Base-by-base conservation (phyloP, 1,140 invertebrate species). In the Calycopis cecrops region DNA sequence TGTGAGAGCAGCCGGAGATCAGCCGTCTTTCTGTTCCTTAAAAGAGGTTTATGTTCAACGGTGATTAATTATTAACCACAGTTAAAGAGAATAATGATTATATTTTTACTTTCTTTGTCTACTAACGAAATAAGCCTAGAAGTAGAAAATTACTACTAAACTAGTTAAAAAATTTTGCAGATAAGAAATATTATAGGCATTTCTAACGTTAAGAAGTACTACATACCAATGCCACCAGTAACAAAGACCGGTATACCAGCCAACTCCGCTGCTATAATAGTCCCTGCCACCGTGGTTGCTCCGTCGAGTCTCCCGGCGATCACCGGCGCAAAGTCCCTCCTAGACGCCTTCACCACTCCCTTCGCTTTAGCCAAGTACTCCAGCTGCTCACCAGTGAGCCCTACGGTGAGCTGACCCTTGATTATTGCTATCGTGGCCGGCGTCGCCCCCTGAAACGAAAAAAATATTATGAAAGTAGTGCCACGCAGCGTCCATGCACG, bases 261-360 rank as follows among this genome's bases (percentile, higher is more conserved):
- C 62, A 90, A 82, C 40, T 96, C 89, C 2, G 97, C 94, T 10
- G 95, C 89, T 9, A 97, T 88, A 88, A 99, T 94, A 4, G 98
- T 99, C 4, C 94, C 97, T 6, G 97, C 94, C 0, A 99, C 98
- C 0, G 98, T 99, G 0, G 98, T 99, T 1, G 98, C 98, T 8
- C 98, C 98, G 88, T 93, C 92, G 33, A 92, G 71, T 55, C 90
- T 87, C 76, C 92, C 86, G n/a, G 92, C 91, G 9, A 96, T 60
- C 17, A 94, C 91, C 67, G 91, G 92, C 0, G 96, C 91, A 28
- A 99, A 89, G 89, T 99, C 98, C 58, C 97, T 89, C 47, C 94
- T 85, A 0, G 98, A 99, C 11, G 94, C 93, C 87, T 98, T 98
- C 8, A 94, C 69, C 28, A 90, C 73, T 0, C 65, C 72, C 35